phyloP scores from a whole-genome alignment of 2,113 vertebrate species.

The Gobiocypris rarus region DNA sequence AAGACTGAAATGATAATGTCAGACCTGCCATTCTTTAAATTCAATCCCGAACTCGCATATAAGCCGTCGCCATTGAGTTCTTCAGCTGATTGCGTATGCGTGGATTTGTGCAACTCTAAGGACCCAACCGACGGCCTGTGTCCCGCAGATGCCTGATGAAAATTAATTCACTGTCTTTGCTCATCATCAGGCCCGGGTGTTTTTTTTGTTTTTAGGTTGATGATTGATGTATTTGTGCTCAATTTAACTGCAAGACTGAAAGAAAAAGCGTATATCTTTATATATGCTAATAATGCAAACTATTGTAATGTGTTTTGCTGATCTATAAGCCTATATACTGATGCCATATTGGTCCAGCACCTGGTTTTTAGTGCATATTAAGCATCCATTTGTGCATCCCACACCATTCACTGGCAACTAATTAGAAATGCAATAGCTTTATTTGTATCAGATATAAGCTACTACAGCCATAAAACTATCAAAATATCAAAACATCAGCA shows the following conservation, averaged over 20 bases:
- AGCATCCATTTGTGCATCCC: conserved; percentile 3
- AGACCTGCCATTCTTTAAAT: conserved; percentile 53
- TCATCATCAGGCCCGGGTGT: background rate
- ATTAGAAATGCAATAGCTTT: background rate
- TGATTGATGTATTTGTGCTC: background rate
- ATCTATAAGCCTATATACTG: background rate
- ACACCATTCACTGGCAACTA: background rate
- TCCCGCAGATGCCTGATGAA: conserved; percentile 35
- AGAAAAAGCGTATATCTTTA: background rate
- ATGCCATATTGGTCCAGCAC: background rate
- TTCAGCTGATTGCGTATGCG: conserved; percentile 43
- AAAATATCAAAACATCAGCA: background rate
- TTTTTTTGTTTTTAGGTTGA: background rate
- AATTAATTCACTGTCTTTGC: background rate
- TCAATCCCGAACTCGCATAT: conserved; percentile 5
- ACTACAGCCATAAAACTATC: background rate
- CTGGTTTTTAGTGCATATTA: conserved; percentile 17
- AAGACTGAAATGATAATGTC: background rate
- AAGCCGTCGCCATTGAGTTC: conserved; percentile 22
- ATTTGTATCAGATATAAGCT: too few relatives aligned
- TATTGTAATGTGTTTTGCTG: conserved; percentile 1
- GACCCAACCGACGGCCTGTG: conserved; percentile 18
- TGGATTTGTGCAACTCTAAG: conserved; percentile 34
- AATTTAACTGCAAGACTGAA: background rate
- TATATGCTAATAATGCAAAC: background rate